Percentiles rank a stretch among this genome's conserved stretches.
phyloP scores from a whole-genome alignment of 2,113 vertebrate species.

The Paedocypris sp. region DNA sequence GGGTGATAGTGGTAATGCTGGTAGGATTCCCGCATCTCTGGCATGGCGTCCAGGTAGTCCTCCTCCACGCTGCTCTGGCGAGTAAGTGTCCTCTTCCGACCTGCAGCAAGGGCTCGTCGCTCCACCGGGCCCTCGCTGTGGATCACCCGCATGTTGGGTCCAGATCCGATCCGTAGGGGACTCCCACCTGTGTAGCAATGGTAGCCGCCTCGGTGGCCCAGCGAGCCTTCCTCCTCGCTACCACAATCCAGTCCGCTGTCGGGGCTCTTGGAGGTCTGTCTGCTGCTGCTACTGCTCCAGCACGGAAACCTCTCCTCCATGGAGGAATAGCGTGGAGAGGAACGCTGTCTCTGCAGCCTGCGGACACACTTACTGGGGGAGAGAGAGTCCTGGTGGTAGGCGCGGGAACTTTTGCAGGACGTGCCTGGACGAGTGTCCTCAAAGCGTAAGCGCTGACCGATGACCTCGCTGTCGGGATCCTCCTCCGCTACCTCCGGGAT shows the following conservation, averaged over 20 bases:
- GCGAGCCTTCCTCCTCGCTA: slow-evolving; percentile 80
- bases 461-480: slow-evolving; percentile 56
- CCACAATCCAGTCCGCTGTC: slow-evolving; percentile 96
- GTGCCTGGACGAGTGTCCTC: slow-evolving; percentile 50
- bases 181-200: slow-evolving; percentile 37
- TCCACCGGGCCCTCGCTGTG: slow-evolving; percentile 63
- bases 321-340: slow-evolving; percentile 55
- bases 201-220: slow-evolving; percentile 53
- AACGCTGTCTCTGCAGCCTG: slow-evolving; percentile 53
- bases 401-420: slow-evolving; percentile 39
- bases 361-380: slow-evolving; percentile 40
- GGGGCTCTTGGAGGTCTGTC: slow-evolving; percentile 73
- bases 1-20: slow-evolving; percentile 33
- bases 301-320: slow-evolving; percentile 44
- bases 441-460: slow-evolving; percentile 54
- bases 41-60: slow-evolving; percentile 68
- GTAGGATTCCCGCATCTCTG: slow-evolving; percentile 48
- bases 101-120: slow-evolving; percentile 59
- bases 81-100: slow-evolving; percentile 76
- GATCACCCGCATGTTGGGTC: slow-evolving; percentile 53
- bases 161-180: slow-evolving; percentile 42
- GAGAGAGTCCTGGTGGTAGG: slow-evolving; percentile 51
- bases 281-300: slow-evolving; percentile 46
- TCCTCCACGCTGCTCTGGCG: slow-evolving; percentile 85
- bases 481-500: slow-evolving; percentile 95